phyloP scores from a whole-genome alignment of 2,888 invertebrate genomes.

The Incurvaria masculella region DNA sequence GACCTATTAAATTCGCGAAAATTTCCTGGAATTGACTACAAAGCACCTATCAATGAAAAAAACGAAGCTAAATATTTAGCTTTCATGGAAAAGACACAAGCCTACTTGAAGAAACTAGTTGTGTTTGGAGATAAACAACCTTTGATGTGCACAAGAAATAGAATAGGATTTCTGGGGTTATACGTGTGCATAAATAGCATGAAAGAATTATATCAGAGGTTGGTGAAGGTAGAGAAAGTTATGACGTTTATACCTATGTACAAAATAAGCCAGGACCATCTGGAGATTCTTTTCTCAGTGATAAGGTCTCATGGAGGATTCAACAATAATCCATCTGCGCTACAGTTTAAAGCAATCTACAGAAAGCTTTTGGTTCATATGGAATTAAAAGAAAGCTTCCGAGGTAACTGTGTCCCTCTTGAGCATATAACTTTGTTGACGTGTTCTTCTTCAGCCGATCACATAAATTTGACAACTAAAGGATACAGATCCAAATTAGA shows the following conservation, averaged over 20 bases:
- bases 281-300: slow-evolving; percentile 13
- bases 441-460: slow-evolving; percentile 9
- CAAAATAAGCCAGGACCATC: slow-evolving; percentile 14
- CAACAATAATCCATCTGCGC: slow-evolving; percentile 14
- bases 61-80: neutral
- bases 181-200: slow-evolving; percentile 5
- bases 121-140: neutral
- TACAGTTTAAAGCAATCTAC: slow-evolving; percentile 14
- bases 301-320: slow-evolving; percentile 14
- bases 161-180: slow-evolving; percentile 2
- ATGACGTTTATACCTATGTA: slow-evolving; percentile 5
- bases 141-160: neutral
- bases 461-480: slow-evolving; percentile 7
- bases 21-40: neutral
- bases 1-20: slow-evolving; percentile 4
- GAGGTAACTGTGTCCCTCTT: slow-evolving; percentile 9
- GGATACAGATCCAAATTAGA: neutral
- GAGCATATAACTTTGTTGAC: slow-evolving; percentile 9
- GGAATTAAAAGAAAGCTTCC: slow-evolving; percentile 7
- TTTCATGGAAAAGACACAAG: neutral
- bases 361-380: slow-evolving; percentile 15
- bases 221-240: slow-evolving; percentile 1
- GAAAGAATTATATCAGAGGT: slow-evolving; percentile 3
- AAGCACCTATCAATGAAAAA: neutral
- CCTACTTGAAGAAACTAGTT: neutral